Evolutionary conservation across 2,113 vertebrate genomes (phyloP).

Genomic region (Poecile atricapillus): DNA sequence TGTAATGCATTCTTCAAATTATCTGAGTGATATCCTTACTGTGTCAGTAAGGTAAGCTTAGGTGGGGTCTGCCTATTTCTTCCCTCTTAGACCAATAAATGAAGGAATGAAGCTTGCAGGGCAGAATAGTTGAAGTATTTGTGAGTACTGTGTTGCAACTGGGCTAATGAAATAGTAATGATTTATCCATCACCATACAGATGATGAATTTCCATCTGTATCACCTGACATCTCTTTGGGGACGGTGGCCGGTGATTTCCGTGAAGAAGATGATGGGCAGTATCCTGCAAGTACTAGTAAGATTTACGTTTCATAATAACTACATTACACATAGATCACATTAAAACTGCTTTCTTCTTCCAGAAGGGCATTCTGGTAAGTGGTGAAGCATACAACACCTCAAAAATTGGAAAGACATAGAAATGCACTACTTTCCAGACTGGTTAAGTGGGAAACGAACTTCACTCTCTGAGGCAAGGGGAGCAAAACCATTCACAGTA

Average conservation of each 20-base stretch:
- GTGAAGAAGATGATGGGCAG: background rate
- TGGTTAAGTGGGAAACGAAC: background rate
- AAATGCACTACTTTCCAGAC: background rate
- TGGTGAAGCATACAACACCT: background rate
- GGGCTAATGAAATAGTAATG: background rate
- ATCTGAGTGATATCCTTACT: background rate
- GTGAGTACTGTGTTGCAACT: background rate
- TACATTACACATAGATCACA: background rate
- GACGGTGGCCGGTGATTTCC: background rate
- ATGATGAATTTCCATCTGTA: background rate
- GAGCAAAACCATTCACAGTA: background rate
- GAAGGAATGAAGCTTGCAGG: background rate
- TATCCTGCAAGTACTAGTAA: constrained; percentile 48
- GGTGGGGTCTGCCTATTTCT: background rate
- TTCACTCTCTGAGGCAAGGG: background rate
- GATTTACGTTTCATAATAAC: background rate
- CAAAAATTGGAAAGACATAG: background rate
- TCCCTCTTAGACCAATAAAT: background rate
- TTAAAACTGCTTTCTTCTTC: background rate
- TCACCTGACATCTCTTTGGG: background rate
- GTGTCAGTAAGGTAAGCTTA: background rate
- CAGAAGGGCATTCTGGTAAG: constrained; percentile 12
- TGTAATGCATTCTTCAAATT: background rate
- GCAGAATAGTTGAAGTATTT: background rate
- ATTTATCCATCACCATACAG: constrained; percentile 4